Percentiles rank a stretch among this genome's conserved stretches.
Evolutionary conservation across 2,797 vertebrate genomes (phyloP).

Genomic region (Bradypus variegatus): DNA sequence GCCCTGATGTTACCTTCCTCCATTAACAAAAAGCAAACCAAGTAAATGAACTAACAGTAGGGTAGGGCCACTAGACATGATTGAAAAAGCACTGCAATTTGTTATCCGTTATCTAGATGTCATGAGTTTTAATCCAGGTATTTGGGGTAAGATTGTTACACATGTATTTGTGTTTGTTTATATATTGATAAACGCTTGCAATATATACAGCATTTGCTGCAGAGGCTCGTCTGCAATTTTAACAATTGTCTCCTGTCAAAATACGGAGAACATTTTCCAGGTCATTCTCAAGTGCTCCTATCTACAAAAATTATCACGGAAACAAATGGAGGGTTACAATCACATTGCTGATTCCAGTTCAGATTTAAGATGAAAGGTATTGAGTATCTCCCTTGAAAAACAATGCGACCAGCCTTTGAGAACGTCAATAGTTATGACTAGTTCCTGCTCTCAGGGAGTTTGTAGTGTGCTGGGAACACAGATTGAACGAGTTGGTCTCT

Average conservation of each 20-base stretch:
- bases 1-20: rapidly evolving
- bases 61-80: neutral
- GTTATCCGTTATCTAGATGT: neutral
- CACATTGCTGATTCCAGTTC: neutral
- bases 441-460: rapidly evolving
- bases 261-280: neutral
- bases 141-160: neutral
- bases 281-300: neutral
- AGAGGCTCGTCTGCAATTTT: neutral
- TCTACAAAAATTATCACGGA: neutral
- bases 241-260: neutral
- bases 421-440: neutral
- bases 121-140: neutral
- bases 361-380: neutral
- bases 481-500: neutral
- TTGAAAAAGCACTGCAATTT: neutral
- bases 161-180: neutral
- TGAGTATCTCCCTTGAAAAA: neutral
- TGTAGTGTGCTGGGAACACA: rapidly evolving
- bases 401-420: neutral
- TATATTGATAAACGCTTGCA: neutral
- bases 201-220: neutral
- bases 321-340: neutral
- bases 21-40: neutral
- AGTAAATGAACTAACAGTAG: rapidly evolving